Percentiles rank a stretch among this genome's conserved stretches.
phyloP scores from a whole-genome alignment of 1,140 invertebrate species.

The Pseudomyrmex concolor region DNA sequence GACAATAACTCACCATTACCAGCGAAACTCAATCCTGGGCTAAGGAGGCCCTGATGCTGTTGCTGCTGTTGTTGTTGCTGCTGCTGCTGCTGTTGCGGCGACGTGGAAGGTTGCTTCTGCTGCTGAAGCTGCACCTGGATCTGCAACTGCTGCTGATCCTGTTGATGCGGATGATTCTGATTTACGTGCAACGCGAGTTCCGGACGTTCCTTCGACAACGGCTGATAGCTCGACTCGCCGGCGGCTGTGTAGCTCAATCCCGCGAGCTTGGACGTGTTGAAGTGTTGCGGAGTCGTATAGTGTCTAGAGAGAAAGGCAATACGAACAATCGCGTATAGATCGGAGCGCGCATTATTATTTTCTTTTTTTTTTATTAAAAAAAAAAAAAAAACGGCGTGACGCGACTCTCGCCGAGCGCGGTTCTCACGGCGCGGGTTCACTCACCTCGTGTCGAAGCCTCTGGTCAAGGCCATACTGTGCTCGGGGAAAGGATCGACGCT shows the following conservation, averaged over 20 bases:
- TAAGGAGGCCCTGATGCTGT: slow-evolving; percentile 87
- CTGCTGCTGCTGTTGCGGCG: slow-evolving; percentile 86
- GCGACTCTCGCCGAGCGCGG: background rate
- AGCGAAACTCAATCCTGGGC: slow-evolving; percentile 89
- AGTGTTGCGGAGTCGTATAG: slow-evolving; percentile 81
- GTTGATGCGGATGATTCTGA: slow-evolving; percentile 79
- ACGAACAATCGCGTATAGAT: background rate
- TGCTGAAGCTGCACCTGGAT: slow-evolving; percentile 88
- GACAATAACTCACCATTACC: slow-evolving; percentile 84
- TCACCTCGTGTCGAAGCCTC: slow-evolving; percentile 83
- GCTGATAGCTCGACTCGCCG: slow-evolving; percentile 80
- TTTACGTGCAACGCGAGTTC: slow-evolving; percentile 84
- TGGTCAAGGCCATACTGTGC: slow-evolving; percentile 85
- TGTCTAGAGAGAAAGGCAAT: slow-evolving; percentile 71
- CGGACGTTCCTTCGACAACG: slow-evolving; percentile 83
- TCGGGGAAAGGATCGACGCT: slow-evolving; percentile 90
- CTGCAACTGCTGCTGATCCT: slow-evolving; percentile 87
- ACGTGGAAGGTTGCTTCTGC: slow-evolving; percentile 76
- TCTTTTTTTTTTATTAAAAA: background rate
- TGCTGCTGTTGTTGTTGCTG: slow-evolving; percentile 82
- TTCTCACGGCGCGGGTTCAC: background rate
- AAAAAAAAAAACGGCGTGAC: background rate
- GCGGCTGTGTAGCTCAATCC: slow-evolving; percentile 75
- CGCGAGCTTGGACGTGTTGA: slow-evolving; percentile 76
- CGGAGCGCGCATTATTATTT: no score